A percentile compares a stretch with the other conserved stretches of the same genome.
phyloP scores from a whole-genome alignment of 2,888 invertebrate species.

The Brachyptera putata region DNA sequence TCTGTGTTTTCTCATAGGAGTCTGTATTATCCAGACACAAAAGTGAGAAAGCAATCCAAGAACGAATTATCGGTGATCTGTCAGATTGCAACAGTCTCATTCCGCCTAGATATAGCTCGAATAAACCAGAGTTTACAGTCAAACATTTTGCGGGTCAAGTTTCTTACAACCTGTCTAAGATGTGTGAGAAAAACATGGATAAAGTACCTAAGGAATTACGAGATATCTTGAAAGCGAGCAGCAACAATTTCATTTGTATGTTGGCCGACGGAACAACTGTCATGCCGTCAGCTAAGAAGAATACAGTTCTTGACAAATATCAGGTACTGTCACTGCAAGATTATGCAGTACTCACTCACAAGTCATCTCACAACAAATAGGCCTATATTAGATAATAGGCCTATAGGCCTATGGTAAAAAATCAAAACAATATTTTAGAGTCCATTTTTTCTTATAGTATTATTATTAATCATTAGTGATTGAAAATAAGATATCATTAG shows the following conservation, averaged over 20 bases:
- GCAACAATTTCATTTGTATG: not conserved
- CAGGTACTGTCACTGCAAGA: conserved; percentile 9
- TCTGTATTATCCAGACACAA: not conserved
- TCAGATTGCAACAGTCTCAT: not conserved
- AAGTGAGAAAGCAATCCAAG: not conserved
- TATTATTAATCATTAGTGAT: too few species aligned
- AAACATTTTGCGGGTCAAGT: conserved; percentile 18
- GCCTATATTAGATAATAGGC: too few species aligned
- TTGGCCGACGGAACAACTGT: not conserved
- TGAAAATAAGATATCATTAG: too few species aligned
- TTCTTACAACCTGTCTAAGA: not conserved
- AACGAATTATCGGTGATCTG: not conserved
- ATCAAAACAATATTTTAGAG: too few species aligned
- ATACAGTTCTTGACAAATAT: conserved; percentile 10
- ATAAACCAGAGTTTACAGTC: not conserved
- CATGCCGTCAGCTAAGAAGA: not conserved
- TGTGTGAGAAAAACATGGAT: conserved; percentile 16
- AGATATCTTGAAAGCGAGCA: not conserved
- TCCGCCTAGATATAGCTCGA: not conserved
- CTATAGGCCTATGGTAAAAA: too few species aligned
- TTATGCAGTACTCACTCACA: too few species aligned
- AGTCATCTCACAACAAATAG: too few species aligned
- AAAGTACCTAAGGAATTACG: conserved; percentile 10
- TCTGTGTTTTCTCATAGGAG: not conserved
- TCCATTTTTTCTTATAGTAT: too few species aligned